A percentile compares a stretch with the other conserved stretches of the same genome.
Conservation (phyloP, 2,797 vertebrate species). For the Phoeniculus purpureus region DNA sequence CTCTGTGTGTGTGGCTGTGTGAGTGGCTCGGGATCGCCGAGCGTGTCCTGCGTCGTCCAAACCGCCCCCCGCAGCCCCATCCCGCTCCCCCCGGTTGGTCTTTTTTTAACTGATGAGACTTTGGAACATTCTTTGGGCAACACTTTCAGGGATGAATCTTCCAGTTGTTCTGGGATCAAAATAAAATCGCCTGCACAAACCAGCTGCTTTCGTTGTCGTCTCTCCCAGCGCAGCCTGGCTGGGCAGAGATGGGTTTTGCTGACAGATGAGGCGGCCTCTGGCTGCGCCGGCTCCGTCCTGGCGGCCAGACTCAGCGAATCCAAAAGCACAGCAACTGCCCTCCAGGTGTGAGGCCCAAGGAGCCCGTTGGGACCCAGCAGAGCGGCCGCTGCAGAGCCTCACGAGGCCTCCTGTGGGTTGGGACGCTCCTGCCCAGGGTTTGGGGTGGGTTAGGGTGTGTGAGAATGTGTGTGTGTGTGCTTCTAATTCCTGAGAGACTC, state of each 20-base stretch:
- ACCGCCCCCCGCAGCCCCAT: not conserved
- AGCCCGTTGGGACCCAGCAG: not conserved
- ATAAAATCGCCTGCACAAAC: slow-evolving; percentile 32
- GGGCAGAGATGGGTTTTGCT: not conserved
- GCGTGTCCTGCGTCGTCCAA: not conserved
- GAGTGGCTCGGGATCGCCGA: slow-evolving; percentile 41
- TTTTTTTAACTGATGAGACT: not conserved
- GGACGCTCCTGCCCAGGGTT: not conserved
- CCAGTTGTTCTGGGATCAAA: slow-evolving; percentile 59
- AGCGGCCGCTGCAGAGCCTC: not conserved
- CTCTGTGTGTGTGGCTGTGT: slow-evolving; percentile 50
- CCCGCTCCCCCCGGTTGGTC: not conserved
- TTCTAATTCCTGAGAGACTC: slow-evolving; percentile 45
- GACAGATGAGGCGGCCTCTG: not conserved
- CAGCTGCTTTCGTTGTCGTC: not conserved
- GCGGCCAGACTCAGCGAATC: not conserved
- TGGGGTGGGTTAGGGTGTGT: not conserved
- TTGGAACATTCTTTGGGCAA: slow-evolving; percentile 41
- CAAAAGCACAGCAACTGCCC: slow-evolving; percentile 54
- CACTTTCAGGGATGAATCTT: slow-evolving; percentile 72
- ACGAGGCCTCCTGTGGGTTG: not conserved
- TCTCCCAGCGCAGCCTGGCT: not conserved
- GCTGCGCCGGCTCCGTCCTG: not conserved
- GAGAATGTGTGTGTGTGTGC: not conserved
- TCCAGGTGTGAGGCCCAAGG: not conserved